These are phyloP conservation scores for Trisateles emortualis DNA, from an alignment of 2,888 invertebrate genomes.

Conservation along the genomic window DNA sequence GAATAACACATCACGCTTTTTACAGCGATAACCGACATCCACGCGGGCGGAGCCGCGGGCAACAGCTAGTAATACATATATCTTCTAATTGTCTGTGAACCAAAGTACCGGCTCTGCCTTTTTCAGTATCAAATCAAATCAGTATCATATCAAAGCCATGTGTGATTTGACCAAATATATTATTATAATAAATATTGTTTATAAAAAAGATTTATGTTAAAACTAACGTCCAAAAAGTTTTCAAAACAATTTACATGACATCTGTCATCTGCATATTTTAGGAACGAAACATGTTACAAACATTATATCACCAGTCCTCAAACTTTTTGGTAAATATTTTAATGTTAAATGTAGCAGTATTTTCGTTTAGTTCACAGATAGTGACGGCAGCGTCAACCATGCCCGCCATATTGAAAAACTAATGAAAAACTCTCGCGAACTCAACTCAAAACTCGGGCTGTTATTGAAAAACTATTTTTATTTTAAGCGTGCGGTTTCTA, in stretches of 20 bases:
- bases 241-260: background rate
- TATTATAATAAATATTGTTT: too few relatives aligned
- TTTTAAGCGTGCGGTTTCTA: slow-evolving; percentile 50
- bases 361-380: slow-evolving; percentile 44
- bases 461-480: slow-evolving; percentile 77
- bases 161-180: too few relatives aligned
- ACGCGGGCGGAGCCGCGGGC: too few relatives aligned
- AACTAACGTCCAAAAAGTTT: background rate
- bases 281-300: slow-evolving; percentile 5
- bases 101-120: too few relatives aligned
- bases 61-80: too few relatives aligned
- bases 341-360: slow-evolving; percentile 31
- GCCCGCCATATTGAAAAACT: slow-evolving; percentile 67
- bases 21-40: too few relatives aligned
- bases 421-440: slow-evolving; percentile 66
- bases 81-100: too few relatives aligned
- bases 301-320: slow-evolving; percentile 23
- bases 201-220: too few relatives aligned
- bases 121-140: too few relatives aligned
- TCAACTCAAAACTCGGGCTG: slow-evolving; percentile 57
- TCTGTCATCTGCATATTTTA: background rate
- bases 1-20: too few relatives aligned
- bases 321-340: slow-evolving; percentile 34
- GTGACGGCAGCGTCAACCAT: slow-evolving; percentile 45
- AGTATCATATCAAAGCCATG: too few relatives aligned